phyloP scores from a whole-genome alignment of 2,888 invertebrate species.

The Endomychus coccineus region DNA sequence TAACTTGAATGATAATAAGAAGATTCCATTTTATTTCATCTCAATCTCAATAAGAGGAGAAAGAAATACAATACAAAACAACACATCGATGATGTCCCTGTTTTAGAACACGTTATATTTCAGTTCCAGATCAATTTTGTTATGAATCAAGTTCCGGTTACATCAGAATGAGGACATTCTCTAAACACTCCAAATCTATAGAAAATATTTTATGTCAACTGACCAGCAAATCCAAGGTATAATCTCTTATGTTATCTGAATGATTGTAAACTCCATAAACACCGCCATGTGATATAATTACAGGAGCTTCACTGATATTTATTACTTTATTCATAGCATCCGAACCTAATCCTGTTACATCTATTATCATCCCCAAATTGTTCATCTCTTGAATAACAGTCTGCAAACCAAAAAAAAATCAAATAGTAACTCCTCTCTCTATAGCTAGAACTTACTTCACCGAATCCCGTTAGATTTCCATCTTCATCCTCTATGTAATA shows the following conservation, averaged over 20 bases:
- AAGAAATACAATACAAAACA: no score
- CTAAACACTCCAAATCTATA: background rate
- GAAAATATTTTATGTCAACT: no score
- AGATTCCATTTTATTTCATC: no score
- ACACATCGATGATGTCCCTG: no score
- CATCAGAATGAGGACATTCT: background rate
- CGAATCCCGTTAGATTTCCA: constrained; percentile 6
- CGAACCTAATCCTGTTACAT: constrained; percentile 3
- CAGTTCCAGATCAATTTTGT: no score
- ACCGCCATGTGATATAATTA: constrained; percentile 10
- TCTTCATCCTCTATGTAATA: constrained; percentile 4
- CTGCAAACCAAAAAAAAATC: constrained; percentile 2
- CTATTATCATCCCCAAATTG: constrained; percentile 12
- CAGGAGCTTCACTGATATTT: constrained; percentile 10
- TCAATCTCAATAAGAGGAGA: no score
- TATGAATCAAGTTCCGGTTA: no score
- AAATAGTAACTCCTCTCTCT: background rate
- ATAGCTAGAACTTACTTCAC: constrained; percentile 5
- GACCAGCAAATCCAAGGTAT: constrained; percentile 7
- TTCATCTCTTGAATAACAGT: constrained; percentile 9
- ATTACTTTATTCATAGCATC: background rate
- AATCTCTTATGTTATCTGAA: constrained; percentile 2
- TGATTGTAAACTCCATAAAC: background rate
- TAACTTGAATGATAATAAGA: no score
- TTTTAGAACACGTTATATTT: no score